Base-by-base conservation (phyloP, 2,888 invertebrate genomes). In the Bimastos eiseni region DNA sequence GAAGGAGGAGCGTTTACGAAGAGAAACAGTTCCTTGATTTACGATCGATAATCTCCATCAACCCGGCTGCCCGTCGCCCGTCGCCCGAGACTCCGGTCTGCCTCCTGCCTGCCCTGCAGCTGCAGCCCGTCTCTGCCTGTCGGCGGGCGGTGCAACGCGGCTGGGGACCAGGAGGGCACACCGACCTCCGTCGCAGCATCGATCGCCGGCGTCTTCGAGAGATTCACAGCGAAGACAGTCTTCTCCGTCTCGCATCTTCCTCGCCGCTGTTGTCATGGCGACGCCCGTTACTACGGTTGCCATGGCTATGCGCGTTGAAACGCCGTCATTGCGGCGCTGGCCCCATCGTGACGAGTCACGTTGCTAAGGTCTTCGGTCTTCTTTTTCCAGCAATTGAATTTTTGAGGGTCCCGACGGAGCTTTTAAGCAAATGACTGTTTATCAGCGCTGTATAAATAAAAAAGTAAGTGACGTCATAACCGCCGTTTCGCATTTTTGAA, bases 41-140 rank as follows among this genome's bases (percentile, higher is more conserved):
- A 70, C 70, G 70, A 70, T 70, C 70, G 70, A 70, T 70, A 70
- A 70, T 70, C 70, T 70, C 70, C 70, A 70, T 70, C 70, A 70
- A n/a, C 70, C 70, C 55, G 55, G 24, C 41, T 13, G 24, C n/a
- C n/a, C 70, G 70, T 17, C 70, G n/a, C 70, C 11, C 70, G 70
- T n/a, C n/a, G 70, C n/a, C 70, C 70, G 5, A 70, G 70, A 70
- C 70, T 70, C 70, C n/a, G 70, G 70, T 70, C 70, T 70, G 30
- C 70, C 70, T 70, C 70, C n/a, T 70, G n/a, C 55, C 24, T 3
- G 49, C 19, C 49, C 44, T 17, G 17, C 44, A 44, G 44, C 44
- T 17, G 1, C 41, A 1, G 49, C n/a, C 70, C 13, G n/a, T 30
- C 70, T 8, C 70, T 8, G 70, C 70, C n/a, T 11, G 70, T 70